Evolutionary conservation across 2,113 vertebrate species (phyloP).

Genomic region (Cavia porcellus): DNA sequence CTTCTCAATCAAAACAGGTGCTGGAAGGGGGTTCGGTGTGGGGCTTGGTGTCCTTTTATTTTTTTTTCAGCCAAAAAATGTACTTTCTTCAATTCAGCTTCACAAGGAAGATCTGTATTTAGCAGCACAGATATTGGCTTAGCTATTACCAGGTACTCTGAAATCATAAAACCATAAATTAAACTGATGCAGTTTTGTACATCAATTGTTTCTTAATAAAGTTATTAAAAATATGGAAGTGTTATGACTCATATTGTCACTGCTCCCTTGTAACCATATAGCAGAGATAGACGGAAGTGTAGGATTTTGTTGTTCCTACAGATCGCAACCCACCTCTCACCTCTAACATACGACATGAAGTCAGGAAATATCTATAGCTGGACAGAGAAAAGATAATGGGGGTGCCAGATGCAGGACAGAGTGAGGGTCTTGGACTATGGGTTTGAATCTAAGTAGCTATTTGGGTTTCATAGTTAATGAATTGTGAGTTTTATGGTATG

Average conservation of each 20-base stretch:
- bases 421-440: background rate
- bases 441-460: background rate
- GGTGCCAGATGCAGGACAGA: background rate
- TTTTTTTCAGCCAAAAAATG: background rate
- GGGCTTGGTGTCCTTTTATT: background rate
- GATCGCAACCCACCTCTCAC: background rate
- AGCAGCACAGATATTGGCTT: background rate
- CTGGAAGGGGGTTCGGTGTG: background rate
- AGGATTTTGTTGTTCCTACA: background rate
- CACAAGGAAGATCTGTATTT: background rate
- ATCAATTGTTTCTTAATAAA: background rate
- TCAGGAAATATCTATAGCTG: background rate
- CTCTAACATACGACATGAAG: background rate
- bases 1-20: background rate
- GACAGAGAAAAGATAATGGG: background rate
- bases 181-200: background rate
- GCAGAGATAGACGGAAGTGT: background rate
- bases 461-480: background rate
- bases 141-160: background rate
- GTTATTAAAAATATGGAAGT: background rate
- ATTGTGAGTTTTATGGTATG: background rate
- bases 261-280: background rate
- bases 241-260: background rate
- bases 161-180: background rate
- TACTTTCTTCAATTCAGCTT: slow-evolving; percentile 30